These are phyloP conservation scores for Lithophane ornitopus DNA, from an alignment of 2,888 invertebrate genomes.

Conservation along the genomic window DNA sequence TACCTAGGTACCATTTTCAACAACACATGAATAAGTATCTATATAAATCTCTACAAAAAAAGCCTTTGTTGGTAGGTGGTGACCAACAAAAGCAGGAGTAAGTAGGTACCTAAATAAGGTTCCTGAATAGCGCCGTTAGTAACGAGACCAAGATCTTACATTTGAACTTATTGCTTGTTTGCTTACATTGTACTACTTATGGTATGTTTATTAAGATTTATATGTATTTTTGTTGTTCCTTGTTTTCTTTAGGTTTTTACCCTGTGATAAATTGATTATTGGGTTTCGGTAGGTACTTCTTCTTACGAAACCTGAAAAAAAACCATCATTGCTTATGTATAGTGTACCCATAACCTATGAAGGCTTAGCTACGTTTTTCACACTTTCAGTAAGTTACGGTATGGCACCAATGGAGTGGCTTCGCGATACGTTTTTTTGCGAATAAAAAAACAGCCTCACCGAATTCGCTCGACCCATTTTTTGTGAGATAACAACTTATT, in stretches of 20 bases:
- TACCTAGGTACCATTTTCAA: constrained; percentile 30
- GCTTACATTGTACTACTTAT: neutral
- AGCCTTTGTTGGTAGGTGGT: neutral
- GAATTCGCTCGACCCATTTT: neutral
- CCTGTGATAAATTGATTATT: constrained; percentile 5
- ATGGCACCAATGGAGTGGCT: neutral
- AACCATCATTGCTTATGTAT: neutral
- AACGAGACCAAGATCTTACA: neutral
- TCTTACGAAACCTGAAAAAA: neutral
- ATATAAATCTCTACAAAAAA: constrained; percentile 20
- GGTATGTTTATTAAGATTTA: neutral
- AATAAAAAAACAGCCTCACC: neutral
- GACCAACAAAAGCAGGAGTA: neutral
- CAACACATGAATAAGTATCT: constrained; percentile 2
- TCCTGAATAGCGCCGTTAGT: neutral
- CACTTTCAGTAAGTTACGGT: neutral
- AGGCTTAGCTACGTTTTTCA: constrained; percentile 1
- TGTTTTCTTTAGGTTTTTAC: neutral
- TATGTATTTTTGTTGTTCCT: neutral
- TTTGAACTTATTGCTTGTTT: neutral
- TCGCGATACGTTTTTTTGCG: neutral
- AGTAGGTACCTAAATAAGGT: neutral
- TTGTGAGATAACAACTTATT: constrained; percentile 5
- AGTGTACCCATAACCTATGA: neutral
- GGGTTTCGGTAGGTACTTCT: neutral